Base-by-base conservation (phyloP, 53 echinoderm and acorn worm species). In the Zoroaster sp. region DNA sequence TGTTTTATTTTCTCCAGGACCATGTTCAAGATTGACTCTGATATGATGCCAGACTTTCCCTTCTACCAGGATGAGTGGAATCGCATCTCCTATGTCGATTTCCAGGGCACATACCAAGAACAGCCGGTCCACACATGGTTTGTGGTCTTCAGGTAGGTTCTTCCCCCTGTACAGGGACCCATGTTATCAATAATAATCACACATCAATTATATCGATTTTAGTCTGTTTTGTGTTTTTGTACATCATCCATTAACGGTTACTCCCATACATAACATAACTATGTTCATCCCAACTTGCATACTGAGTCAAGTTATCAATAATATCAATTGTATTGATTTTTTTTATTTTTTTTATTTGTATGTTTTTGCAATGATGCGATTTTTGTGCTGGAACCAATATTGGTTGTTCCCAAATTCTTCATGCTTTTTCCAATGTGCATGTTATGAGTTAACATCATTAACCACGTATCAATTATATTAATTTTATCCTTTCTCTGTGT, bases 11-110 rank as follows among this genome's bases (percentile, higher is more conserved):
- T 43, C 47, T 63, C 12, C 70, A 99, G 99, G 88, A 83, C 93
- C 5, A 99, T 99, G 99, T 99, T 99, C 77, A 99, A 99, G 83
- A 89, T 92, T 1, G 99, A 99, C 72, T 94, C 99, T 35, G 93
- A 93, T 12, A 88, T 99, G 90, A 99, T 96, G 99, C 99, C 94
- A 35, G 87, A 92, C 28, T 99, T 99, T 63, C 96, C 99, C 3
- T 99, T 99, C 86, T 99, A 83, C 66, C 95, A 96, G 87, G 99
- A 99, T 66, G 99, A 99, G 67, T 99, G 99, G 99, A 99, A 99
- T 52, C 96, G 94, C 68, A 96, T 99, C 44, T 91, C 96, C 13
- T 99, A 94, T 38, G 87, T 88, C 3, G 99, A 99, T 78, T 99
- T 93, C 90, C 99, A 99, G 73, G 99, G 99, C 13, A 96, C 87